phyloP scores from a whole-genome alignment of 2,888 invertebrate genomes.

The Rhagonycha fulva region DNA sequence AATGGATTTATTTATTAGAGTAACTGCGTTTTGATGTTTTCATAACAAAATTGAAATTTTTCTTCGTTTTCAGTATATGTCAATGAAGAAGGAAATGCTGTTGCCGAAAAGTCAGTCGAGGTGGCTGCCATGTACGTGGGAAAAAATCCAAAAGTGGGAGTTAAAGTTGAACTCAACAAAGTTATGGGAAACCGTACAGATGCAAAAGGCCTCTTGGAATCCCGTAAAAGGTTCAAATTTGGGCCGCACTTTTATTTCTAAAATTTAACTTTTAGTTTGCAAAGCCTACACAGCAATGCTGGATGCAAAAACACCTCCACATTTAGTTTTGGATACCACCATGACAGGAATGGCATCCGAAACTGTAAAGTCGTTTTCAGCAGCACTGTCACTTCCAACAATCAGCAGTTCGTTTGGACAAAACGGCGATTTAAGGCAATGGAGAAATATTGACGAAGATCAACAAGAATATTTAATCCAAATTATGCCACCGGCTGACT shows the following conservation, averaged over 20 bases:
- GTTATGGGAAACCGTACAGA: conserved; percentile 74
- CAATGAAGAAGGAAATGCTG: conserved; percentile 74
- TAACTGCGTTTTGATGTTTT: too few species aligned
- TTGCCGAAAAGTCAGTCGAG: conserved; percentile 72
- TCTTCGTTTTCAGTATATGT: conserved; percentile 64
- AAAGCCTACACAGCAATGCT: conserved; percentile 70
- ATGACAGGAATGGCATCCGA: conserved; percentile 81
- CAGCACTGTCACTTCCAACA: conserved; percentile 80
- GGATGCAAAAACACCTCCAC: conserved; percentile 69
- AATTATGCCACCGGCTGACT: conserved; percentile 83
- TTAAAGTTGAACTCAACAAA: conserved; percentile 65
- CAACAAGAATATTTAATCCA: conserved; percentile 80
- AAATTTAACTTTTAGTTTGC: conserved; percentile 63
- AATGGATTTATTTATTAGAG: background rate
- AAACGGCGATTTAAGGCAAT: conserved; percentile 79
- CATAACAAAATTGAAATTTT: background rate
- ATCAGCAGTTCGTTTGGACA: conserved; percentile 86
- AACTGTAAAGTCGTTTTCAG: conserved; percentile 82
- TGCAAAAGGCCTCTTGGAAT: conserved; percentile 70
- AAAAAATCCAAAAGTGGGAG: conserved; percentile 69
- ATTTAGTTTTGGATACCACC: conserved; percentile 82
- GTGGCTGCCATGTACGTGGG: conserved; percentile 73
- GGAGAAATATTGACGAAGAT: conserved; percentile 73
- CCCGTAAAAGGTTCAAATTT: conserved; percentile 60
- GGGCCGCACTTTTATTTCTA: background rate